Base-by-base conservation (phyloP, 1,140 invertebrate genomes). In the Antheraea mylitta region DNA sequence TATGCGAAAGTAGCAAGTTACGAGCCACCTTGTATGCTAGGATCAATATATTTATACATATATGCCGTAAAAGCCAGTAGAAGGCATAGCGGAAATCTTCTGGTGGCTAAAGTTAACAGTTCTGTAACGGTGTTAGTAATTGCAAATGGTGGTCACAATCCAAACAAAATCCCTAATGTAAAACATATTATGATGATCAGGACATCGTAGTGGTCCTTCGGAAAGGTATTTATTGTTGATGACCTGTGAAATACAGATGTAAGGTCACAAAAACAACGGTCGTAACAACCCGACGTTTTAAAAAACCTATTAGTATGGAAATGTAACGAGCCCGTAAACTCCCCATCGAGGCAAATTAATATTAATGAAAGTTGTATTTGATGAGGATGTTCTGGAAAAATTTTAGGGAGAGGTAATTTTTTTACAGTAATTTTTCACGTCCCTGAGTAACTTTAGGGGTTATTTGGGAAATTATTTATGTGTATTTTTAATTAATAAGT, bases 311-410 rank as follows among this genome's bases (percentile, higher is more conserved):
- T 53, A 53, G 45, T 16, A 53, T 53, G 45, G 45, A 53, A 53
- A 53, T 53, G 45, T 53, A 53, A 53, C 45, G 45, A 16, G 16
- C 45, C 9, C 45, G 45, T 53, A 53, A 53, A 53, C 45, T 53
- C 45, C 45, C 45, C 45, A 53, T 16, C 45, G 45, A 53, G 45
- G 11, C 45, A 53, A 53, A 53, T 53, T 53, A 53, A 53, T 53
- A 53, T 53, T 53, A 53, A 53, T 53, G 45, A 53, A 53, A 53
- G 45, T 53, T 53, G 16, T 53, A 53, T 53, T 53, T 53, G 45
- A 53, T 53, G 45, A 53, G 45, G 45, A 53, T 53, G 45, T 53
- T 53, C 45, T 6, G 45, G 45, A 16, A 53, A 16, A 16, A 16
- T 53, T 53, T 53, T 53, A 6, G 45, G 11, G 45, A 53, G 45